Base-by-base conservation (phyloP, 2,888 invertebrate genomes). In the Ophion ventricosus region DNA sequence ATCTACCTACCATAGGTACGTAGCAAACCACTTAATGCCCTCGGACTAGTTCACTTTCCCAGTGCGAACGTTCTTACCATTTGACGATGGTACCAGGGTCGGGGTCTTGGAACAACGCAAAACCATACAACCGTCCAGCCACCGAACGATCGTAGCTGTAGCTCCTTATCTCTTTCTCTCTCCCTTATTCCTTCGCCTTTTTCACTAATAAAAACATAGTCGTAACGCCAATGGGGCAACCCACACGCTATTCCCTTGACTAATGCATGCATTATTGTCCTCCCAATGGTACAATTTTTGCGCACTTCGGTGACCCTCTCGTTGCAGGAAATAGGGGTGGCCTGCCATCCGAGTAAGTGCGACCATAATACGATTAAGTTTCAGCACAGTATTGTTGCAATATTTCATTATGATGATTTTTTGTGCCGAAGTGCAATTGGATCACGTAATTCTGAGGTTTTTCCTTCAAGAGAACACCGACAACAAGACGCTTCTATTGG, bases 21-120 rank as follows among this genome's bases (percentile, higher is more conserved):
- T 59, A 67, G 72, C 66, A 20, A 73, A 80, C 80, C 83, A 83
- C 83, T 80, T 83, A 83, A 72, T 80, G 67, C 66, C 66, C 29
- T 8, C 20, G 10, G 63, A 80, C 80, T 76, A 70, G 83, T 83
- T 83, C 67, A 67, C 49, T 7, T 43, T 61, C 73, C 69, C 66
- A 54, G 61, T 57, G 56, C 26, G 5, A 14, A 7, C 26, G 61
- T 20, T 35, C 66, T 57, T 25, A 54, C 35, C 25, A 23, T 75
- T 75, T 54, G 74, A 29, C 49, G 63, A 49, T 64, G 64, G 63
- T 40, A 43, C 59, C 49, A 61, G 25, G 25, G 25, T 5, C 23
- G n/a, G 43, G 25, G 26, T 2, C 20, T 10, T 29, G 61, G 35
- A 14, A 17, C 25, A 56, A 59, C 70, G 67, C 67, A 61, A 26